phyloP scores from a whole-genome alignment of 1,140 invertebrate genomes.

The Calosoma granatense region DNA sequence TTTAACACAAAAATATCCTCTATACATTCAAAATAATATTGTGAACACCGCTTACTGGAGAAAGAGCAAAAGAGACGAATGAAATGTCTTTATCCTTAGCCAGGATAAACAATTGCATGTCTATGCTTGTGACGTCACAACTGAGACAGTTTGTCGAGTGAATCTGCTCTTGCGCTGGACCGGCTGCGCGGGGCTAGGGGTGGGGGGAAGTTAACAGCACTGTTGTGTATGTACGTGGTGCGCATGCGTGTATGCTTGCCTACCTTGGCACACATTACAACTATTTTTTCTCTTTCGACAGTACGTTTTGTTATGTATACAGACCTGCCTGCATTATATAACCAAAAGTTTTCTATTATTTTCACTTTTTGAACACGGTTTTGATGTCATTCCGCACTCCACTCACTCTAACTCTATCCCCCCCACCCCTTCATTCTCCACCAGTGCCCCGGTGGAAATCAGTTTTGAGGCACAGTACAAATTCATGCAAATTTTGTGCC shows the following conservation, averaged over 20 bases:
- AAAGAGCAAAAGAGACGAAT: not conserved
- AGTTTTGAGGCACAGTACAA: not conserved
- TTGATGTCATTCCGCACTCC: not conserved
- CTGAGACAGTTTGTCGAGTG: not conserved
- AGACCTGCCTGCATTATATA: not conserved
- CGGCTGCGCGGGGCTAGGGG: not conserved
- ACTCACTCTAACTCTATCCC: not conserved
- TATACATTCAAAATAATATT: too few relatives aligned
- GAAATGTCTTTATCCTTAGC: not conserved
- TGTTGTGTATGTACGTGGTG: too few relatives aligned
- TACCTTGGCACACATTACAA: slow-evolving; percentile 4
- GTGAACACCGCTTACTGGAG: too few relatives aligned
- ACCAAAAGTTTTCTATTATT: slow-evolving; percentile 9
- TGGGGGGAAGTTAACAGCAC: not conserved
- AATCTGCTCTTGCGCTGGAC: not conserved
- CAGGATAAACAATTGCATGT: too few relatives aligned
- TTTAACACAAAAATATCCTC: too few relatives aligned
- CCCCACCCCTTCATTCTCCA: not conserved
- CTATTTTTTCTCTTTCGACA: not conserved
- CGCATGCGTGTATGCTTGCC: not conserved
- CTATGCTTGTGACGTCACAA: not conserved
- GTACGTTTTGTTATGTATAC: not conserved
- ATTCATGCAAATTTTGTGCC: not conserved
- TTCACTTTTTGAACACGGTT: slow-evolving; percentile 2
- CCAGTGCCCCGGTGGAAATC: not conserved